Percentiles rank a stretch among this genome's conserved stretches.
Conservation (phyloP, 2,797 vertebrate genomes). For the Anniella stebbinsi region DNA sequence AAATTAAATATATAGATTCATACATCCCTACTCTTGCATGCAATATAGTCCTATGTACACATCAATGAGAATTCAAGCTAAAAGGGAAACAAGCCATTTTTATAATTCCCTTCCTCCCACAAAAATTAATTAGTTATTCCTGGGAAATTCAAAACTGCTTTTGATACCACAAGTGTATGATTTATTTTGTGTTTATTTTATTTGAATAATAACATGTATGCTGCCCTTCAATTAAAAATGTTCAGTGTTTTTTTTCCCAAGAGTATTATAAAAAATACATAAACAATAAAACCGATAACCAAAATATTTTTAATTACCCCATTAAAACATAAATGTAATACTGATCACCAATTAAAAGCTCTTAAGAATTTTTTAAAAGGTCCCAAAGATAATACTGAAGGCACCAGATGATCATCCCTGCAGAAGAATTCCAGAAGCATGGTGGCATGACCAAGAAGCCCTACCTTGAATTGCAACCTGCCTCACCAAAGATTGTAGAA, state of each 20-base stretch:
- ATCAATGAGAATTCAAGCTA: neutral
- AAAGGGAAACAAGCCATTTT: neutral
- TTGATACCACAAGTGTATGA: too few relatives aligned
- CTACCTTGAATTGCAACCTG: neutral
- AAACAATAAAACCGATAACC: neutral
- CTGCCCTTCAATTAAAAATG: neutral
- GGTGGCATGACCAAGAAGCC: neutral
- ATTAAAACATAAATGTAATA: neutral
- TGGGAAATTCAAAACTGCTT: neutral
- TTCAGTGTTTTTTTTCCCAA: neutral
- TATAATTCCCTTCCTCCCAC: neutral
- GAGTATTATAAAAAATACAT: neutral
- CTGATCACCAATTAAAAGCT: too few relatives aligned
- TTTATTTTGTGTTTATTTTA: too few relatives aligned
- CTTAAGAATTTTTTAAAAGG: too few relatives aligned
- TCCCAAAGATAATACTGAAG: neutral
- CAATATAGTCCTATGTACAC: neutral
- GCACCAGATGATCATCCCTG: neutral
- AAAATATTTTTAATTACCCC: too few relatives aligned
- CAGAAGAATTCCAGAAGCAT: neutral
- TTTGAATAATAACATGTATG: too few relatives aligned
- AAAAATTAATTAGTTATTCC: neutral
- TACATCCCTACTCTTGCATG: too few relatives aligned
- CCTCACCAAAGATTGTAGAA: neutral
- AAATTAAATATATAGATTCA: too few relatives aligned